Evolutionary conservation across 2,113 vertebrate genomes (phyloP), one percentile per base, ranked within the genome.

Genomic region (Pteropus alecto): DNA sequence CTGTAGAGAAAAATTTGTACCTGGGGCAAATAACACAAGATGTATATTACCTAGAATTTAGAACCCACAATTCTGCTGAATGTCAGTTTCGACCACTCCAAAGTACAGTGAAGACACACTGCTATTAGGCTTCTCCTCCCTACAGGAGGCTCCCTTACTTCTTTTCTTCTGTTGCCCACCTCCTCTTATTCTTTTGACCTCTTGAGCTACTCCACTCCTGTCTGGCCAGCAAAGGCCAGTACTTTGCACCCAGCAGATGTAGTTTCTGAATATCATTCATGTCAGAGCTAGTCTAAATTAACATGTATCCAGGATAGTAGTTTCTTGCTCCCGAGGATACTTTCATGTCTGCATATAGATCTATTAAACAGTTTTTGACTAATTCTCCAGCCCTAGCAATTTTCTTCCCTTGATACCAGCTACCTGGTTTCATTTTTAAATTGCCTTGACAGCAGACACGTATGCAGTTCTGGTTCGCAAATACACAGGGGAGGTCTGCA

Each of bases 231-330:
- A 88, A 87, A 97, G 54, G 26, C 43, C 67, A 89, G 38, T 78
- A 91, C 67, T 77, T 9, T 88, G 67, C 9, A 79, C 30, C 30
- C 58, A 70, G 24, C 43, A 85, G 82, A 88, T 43, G 19, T 54
- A 84, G 60, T 74, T 95, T 93, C 60, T 93, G 48, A 94, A 38
- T 91, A 89, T 74, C 26, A 91, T 33, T 94, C 82, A 24, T 43
- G 8, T 91, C 41, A 87, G 61, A 90, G 56, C 41, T 54, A 58
- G 70, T 87, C 26, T 86, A 87, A 85, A 93, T 95, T 88, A 86
- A 88, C 21, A 70, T 2, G 5, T 41, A 82, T 8, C 60, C 22
- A 82, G 46, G 35, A 67, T 19, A 79, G 70, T 18, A 93, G 70
- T 38, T 92, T 56, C 60, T 93, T 86, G 51, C 60, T 94, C 83